A percentile compares a stretch with the other conserved stretches of the same genome.
Conservation (phyloP, 2,888 invertebrate species). For the Macrosoma leucophasiata region DNA sequence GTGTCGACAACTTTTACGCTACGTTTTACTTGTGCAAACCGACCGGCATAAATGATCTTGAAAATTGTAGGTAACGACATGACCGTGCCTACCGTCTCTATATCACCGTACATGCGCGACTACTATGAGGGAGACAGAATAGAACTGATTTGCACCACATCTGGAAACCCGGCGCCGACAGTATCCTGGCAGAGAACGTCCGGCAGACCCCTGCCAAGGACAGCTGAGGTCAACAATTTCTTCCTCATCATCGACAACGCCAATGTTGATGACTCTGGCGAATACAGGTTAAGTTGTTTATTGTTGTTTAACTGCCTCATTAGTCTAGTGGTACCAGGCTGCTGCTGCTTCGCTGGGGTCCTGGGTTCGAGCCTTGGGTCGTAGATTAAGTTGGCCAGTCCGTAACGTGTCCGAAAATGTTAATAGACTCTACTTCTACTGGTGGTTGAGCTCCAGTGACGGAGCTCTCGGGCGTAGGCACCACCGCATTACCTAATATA, state of each 20-base stretch:
- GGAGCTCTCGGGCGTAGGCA: too few relatives aligned
- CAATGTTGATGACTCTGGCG: slow-evolving; percentile 83
- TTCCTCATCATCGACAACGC: slow-evolving; percentile 82
- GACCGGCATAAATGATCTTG: background rate
- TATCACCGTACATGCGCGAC: slow-evolving; percentile 76
- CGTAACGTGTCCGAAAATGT: too few relatives aligned
- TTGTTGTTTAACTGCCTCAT: background rate
- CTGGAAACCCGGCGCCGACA: slow-evolving; percentile 84
- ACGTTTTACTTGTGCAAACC: too few relatives aligned
- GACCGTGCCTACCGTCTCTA: slow-evolving; percentile 74
- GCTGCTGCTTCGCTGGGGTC: too few relatives aligned
- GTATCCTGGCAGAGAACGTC: slow-evolving; percentile 80
- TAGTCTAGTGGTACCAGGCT: too few relatives aligned
- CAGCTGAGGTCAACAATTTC: slow-evolving; percentile 66
- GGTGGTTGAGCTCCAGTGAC: too few relatives aligned
- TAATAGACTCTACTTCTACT: too few relatives aligned
- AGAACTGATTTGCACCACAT: slow-evolving; percentile 83
- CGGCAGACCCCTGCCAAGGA: slow-evolving; percentile 50
- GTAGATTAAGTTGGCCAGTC: too few relatives aligned
- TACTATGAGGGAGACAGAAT: slow-evolving; percentile 84
- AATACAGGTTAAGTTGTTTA: slow-evolving; percentile 76
- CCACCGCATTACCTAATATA: too few relatives aligned
- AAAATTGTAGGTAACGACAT: slow-evolving; percentile 46
- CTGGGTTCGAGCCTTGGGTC: too few relatives aligned
- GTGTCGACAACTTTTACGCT: too few relatives aligned